Evolutionary conservation across 2,888 invertebrate species (phyloP).

Genomic region (Geophilus truncorum): DNA sequence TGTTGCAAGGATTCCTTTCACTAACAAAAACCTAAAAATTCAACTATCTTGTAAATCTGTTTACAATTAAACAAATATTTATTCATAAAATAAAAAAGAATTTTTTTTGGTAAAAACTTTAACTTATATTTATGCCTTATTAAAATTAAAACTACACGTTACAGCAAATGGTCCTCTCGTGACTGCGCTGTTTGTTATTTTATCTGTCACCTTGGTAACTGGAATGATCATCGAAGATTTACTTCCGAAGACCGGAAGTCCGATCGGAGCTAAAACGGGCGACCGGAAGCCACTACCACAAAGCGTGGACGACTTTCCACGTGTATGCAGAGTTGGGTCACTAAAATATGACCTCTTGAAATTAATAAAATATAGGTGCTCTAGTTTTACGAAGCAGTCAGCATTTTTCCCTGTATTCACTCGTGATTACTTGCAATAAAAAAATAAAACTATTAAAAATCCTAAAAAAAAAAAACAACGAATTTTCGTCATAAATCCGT

Average conservation of each 20-base stretch:
- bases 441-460: too few relatives aligned
- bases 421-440: background rate
- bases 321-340: background rate
- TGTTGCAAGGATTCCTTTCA: too few relatives aligned
- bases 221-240: conserved; percentile 3
- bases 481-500: background rate
- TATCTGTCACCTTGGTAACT: background rate
- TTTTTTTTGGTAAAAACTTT: too few relatives aligned
- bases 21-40: too few relatives aligned
- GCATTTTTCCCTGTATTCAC: background rate
- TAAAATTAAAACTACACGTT: background rate
- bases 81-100: too few relatives aligned
- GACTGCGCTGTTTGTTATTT: conserved; percentile 5
- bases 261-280: background rate
- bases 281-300: background rate
- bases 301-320: conserved; percentile 17
- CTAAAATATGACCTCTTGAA: background rate
- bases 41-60: too few relatives aligned
- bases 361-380: conserved; percentile 9
- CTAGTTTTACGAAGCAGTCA: background rate
- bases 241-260: conserved; percentile 27
- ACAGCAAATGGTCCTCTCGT: background rate
- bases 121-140: background rate
- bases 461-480: too few relatives aligned
- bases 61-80: too few relatives aligned